Evolutionary conservation across 2,113 vertebrate species (phyloP), one percentile per base, ranked within the genome.

Genomic region (Macheiramphus alcinus): DNA sequence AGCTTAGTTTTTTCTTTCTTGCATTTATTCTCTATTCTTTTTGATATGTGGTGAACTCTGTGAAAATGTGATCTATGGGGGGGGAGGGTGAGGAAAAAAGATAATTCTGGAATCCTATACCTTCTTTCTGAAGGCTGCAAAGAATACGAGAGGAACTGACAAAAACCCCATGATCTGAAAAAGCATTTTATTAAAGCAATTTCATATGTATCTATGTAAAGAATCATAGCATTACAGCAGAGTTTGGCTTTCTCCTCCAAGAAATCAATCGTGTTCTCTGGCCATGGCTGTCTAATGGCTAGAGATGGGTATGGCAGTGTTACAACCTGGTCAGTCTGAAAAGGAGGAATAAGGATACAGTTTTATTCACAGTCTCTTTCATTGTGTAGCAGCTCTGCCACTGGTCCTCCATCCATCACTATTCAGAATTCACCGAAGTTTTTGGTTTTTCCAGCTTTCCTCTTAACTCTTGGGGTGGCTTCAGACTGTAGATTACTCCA

Each of bases 131-230:
- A 45, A 81, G 11, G 10, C 7, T 70, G 5, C 55, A n/a, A 50
- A 21, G 7, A 43, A 22, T 81, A 26, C 0, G 20, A 63, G 26
- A 40, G 10, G 11, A 72, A 21, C 13, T 40, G 31, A 4, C 5
- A 40, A 38, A 34, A 20, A 4, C 0, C 0, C 6, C 4, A 5
- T 72, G 10, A 55, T 38, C 16, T 55, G n/a, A 32, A 65, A 42
- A 86, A 52, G 4, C 13, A 31, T 31, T 59, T 19, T 40, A 18
- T 43, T 19, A 56, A 36, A 53, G 7, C 7, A 40, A 2, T 89
- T 89, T 93, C 1, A 6, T 5, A 3, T 43, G 45, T 16, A 63
- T 38, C 56, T 67, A 1, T 27, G 25, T 78, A 66, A 81, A 50
- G 32, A 50, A 40, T 65, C 8, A 19, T 4, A 55, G 4, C 17